Evolutionary conservation across 2,888 invertebrate species (phyloP).

Genomic region (Acleris holmiana): DNA sequence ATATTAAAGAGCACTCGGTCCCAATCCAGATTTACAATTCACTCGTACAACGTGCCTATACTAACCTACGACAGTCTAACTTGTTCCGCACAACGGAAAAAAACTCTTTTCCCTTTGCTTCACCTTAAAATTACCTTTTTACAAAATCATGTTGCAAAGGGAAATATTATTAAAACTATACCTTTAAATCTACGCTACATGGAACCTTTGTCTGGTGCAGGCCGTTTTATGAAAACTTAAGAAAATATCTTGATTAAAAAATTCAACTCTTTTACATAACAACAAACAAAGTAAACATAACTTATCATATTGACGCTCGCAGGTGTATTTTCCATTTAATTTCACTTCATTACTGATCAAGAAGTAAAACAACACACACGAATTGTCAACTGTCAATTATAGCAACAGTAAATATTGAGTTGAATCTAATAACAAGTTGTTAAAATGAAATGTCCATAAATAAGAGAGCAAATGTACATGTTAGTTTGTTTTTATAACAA

Average conservation of each 20-base stretch:
- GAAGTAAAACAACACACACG: constrained; percentile 26
- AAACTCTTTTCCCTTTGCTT: constrained; percentile 70
- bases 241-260: constrained; percentile 25
- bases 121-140: constrained; percentile 71
- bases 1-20: constrained; percentile 55
- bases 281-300: background rate
- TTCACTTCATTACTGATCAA: constrained; percentile 15
- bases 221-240: constrained; percentile 53
- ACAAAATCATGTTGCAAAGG: constrained; percentile 66
- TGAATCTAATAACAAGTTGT: constrained; percentile 33
- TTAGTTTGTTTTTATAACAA: constrained; percentile 6
- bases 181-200: constrained; percentile 63
- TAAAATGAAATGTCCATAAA: constrained; percentile 42
- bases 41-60: constrained; percentile 75
- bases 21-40: constrained; percentile 62
- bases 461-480: constrained; percentile 52
- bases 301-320: constrained; percentile 8
- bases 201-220: constrained; percentile 76
- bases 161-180: constrained; percentile 63
- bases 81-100: constrained; percentile 83
- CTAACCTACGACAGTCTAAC: constrained; percentile 82
- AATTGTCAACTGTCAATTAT: constrained; percentile 9
- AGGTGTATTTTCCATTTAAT: constrained; percentile 18
- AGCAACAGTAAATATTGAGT: constrained; percentile 19
- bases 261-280: constrained; percentile 25